Base-by-base conservation (phyloP, 2,888 invertebrate species). In the Druceiella hillmani region DNA sequence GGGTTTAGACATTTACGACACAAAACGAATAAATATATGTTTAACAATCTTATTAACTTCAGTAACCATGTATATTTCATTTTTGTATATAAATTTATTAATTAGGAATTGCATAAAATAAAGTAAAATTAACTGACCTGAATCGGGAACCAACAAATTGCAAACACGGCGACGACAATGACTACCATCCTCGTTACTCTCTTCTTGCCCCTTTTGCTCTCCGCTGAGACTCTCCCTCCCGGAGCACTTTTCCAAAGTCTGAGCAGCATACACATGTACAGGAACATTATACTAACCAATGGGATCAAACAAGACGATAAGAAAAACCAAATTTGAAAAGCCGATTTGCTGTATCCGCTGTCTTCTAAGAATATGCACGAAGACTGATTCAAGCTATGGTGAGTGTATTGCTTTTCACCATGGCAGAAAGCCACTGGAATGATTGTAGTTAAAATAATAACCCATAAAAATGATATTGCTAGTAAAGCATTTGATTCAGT, bases 81-180 rank as follows among this genome's bases (percentile, higher is more conserved):
- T 45, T 33, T 33, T n/a, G n/a, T n/a, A n/a, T n/a, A n/a, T 36
- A 24, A 17, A 32, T 9, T 25, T 4, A 14, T 10, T 31, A 14
- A 22, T 24, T 7, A 2, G 7, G 11, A 17, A 10, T 9, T 36
- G 17, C 7, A 17, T 15, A 16, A 26, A 33, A 40, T 14, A 11
- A 14, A 27, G 7, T 5, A 10, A 27, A n/a, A 5, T 22, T 31
- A 28, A 58, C 62, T 75, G 53, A 92, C 84, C 75, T 93, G 92
- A 56, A 95, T 88, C 15, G 95, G 95, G 54, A 87, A 81, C 94
- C 94, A 94, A 66, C 93, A 92, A 26, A 91, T 75, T 12, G 93
- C 92, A 62, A 95, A 95, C 31, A 90, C 90, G 34, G 89, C 81
- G 2, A 93, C 90, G 35, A 93, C 90, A 35, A 91, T 84, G 42